Evolutionary conservation across 2,888 invertebrate species (phyloP).

Genomic region (Erannis defoliaria): DNA sequence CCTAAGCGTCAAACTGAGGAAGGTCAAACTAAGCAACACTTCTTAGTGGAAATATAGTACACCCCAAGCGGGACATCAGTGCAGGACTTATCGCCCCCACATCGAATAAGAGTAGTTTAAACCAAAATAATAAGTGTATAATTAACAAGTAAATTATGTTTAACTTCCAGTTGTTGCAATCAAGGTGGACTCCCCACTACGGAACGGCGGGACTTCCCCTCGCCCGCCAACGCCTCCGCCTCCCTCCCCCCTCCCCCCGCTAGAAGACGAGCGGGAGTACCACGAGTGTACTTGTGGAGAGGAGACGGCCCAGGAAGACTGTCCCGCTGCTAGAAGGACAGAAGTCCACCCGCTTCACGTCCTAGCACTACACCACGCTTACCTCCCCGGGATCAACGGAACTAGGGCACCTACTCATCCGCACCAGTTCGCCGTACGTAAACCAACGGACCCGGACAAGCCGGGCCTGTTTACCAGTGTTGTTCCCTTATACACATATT

Average conservation of each 20-base stretch:
- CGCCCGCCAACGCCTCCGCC: conserved; percentile 33
- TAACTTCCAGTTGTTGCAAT: conserved; percentile 55
- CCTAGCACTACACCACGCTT: conserved; percentile 83
- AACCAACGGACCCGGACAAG: conserved; percentile 58
- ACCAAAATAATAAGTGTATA: too few relatives aligned
- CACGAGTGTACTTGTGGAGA: conserved; percentile 69
- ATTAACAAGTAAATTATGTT: neutral
- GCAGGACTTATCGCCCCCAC: too few relatives aligned
- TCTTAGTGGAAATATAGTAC: too few relatives aligned
- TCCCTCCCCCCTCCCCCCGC: conserved; percentile 53
- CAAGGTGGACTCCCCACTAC: conserved; percentile 72
- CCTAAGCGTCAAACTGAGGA: too few relatives aligned
- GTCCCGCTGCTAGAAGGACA: conserved; percentile 69
- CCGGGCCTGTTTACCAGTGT: conserved; percentile 75
- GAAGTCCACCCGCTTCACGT: conserved; percentile 82
- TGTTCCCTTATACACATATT: conserved; percentile 79
- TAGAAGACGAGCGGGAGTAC: conserved; percentile 69
- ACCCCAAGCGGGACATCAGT: too few relatives aligned
- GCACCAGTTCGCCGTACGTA: conserved; percentile 74
- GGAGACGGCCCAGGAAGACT: conserved; percentile 56
- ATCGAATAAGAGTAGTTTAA: too few relatives aligned
- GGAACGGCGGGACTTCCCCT: conserved; percentile 64
- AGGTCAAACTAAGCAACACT: too few relatives aligned
- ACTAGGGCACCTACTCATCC: conserved; percentile 79
- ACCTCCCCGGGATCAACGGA: conserved; percentile 87